Evolutionary conservation across 2,113 vertebrate genomes (phyloP).

Genomic region (Hipposideros armiger): DNA sequence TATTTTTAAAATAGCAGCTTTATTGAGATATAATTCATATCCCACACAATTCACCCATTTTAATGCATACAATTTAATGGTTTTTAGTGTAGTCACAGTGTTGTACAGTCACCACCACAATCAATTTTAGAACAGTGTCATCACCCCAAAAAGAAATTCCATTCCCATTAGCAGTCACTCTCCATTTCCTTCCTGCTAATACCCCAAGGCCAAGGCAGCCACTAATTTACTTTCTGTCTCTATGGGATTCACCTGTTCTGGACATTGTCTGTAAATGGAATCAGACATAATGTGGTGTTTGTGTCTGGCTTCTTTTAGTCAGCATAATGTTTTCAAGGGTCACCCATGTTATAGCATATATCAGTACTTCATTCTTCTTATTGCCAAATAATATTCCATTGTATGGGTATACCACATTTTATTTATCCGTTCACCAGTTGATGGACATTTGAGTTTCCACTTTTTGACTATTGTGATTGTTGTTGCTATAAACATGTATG

Average conservation of each 20-base stretch:
- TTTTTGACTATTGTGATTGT: not conserved
- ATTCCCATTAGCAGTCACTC: not conserved
- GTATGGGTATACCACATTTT: not conserved
- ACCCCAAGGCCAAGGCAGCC: not conserved
- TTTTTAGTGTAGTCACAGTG: not conserved
- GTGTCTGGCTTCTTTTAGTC: not conserved
- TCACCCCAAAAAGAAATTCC: not conserved
- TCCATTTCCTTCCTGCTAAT: not conserved
- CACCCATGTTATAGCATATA: not conserved
- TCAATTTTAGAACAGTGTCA: not conserved
- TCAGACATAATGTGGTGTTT: not conserved
- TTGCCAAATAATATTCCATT: not conserved
- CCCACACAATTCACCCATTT: not conserved
- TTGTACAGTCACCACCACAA: not conserved
- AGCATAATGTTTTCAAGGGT: not conserved
- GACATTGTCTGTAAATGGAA: not conserved
- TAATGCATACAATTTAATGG: not conserved
- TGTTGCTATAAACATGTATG: not conserved
- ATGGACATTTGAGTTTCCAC: not conserved
- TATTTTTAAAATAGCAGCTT: not conserved
- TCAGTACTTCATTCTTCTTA: not conserved
- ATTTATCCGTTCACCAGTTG: not conserved
- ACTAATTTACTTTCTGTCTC: not conserved
- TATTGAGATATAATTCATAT: not conserved
- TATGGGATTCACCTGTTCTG: not conserved